phyloP scores from a whole-genome alignment of 2,888 invertebrate genomes.

The Ormyrus thymus region DNA sequence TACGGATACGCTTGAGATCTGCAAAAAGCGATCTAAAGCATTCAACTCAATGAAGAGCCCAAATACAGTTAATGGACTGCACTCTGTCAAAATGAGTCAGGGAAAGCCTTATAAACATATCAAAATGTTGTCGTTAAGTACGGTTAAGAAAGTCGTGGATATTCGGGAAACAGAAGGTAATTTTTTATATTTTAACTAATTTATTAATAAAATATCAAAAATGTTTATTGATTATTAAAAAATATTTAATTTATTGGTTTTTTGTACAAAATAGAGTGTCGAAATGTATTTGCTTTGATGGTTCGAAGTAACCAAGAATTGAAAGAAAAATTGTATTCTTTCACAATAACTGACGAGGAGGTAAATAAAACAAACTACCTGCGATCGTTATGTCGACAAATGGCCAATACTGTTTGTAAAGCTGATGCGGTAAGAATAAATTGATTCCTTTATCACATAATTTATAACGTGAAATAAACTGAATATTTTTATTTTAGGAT shows the following conservation, averaged over 20 bases:
- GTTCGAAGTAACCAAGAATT: slow-evolving; percentile 89
- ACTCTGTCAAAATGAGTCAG: slow-evolving; percentile 78
- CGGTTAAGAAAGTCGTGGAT: slow-evolving; percentile 93
- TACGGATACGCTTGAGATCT: slow-evolving; percentile 95
- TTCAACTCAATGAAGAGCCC: slow-evolving; percentile 84
- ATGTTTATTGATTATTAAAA: not conserved
- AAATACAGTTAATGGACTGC: slow-evolving; percentile 78
- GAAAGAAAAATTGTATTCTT: slow-evolving; percentile 92
- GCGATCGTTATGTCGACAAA: slow-evolving; percentile 89
- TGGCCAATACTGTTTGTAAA: slow-evolving; percentile 94
- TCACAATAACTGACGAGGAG: slow-evolving; percentile 89
- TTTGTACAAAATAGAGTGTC: slow-evolving; percentile 80
- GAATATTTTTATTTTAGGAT: slow-evolving; percentile 79
- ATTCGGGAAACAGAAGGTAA: slow-evolving; percentile 89
- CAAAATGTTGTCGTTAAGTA: slow-evolving; percentile 90
- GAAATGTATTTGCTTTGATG: slow-evolving; percentile 92
- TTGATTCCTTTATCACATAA: slow-evolving; percentile 7
- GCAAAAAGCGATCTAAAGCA: slow-evolving; percentile 88
- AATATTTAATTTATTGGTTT: not conserved
- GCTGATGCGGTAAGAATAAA: slow-evolving; percentile 88
- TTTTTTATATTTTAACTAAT: slow-evolving; percentile 47
- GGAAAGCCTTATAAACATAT: slow-evolving; percentile 94
- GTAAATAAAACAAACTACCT: slow-evolving; percentile 89
- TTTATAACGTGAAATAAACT: slow-evolving; percentile 2
- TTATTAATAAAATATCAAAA: not conserved